phyloP scores from a whole-genome alignment of 53 echinoderm and acorn worm genomes.

The Actinopyga echinites region DNA sequence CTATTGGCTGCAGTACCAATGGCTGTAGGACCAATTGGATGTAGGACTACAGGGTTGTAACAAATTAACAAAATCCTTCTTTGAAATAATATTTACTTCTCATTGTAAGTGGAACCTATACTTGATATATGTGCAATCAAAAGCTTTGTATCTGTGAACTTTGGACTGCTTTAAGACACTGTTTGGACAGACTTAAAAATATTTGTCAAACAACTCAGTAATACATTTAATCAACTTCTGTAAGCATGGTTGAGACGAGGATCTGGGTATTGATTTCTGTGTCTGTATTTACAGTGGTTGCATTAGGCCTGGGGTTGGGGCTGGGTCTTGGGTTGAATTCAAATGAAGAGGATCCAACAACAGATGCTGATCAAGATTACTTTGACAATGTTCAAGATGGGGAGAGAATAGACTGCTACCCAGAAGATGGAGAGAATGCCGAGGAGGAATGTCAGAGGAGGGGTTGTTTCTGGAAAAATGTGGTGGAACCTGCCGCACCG shows the following conservation, averaged over 20 bases:
- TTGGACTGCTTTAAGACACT: no score
- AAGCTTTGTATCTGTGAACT: no score
- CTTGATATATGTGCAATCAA: no score
- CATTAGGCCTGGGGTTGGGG: conserved; percentile 10
- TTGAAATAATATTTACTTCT: no score
- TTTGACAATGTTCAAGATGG: conserved; percentile 17
- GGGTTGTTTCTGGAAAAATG: conserved; percentile 70
- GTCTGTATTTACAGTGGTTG: not conserved
- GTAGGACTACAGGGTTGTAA: no score
- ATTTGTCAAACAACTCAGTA: no score
- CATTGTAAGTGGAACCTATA: no score
- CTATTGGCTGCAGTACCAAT: no score
- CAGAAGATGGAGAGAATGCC: conserved; percentile 37
- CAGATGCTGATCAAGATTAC: conserved; percentile 18
- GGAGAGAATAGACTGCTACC: conserved; percentile 64
- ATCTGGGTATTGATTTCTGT: not conserved
- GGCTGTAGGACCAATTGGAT: no score
- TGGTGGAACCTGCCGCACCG: conserved; percentile 52
- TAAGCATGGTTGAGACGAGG: not conserved
- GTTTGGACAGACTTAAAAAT: no score
- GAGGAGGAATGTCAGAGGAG: conserved; percentile 54
- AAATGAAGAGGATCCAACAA: not conserved
- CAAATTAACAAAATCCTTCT: no score
- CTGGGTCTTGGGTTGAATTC: conserved; percentile 9
- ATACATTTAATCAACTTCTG: no score